Evolutionary conservation across 2,113 vertebrate genomes (phyloP).

Genomic region (Myrmecobius fasciatus): DNA sequence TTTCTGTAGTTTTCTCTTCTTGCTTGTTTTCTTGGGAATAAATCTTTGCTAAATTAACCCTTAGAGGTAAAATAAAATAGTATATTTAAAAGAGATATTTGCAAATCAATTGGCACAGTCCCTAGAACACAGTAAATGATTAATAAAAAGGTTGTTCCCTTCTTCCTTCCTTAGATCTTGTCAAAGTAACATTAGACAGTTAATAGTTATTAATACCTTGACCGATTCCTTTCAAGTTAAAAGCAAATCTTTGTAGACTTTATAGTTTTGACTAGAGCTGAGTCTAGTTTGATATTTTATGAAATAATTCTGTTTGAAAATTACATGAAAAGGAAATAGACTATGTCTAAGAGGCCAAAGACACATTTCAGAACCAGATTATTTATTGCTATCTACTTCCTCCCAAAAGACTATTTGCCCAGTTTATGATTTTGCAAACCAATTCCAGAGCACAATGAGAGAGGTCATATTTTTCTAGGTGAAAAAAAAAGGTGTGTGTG

Average conservation of each 20-base stretch:
- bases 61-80: neutral
- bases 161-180: neutral
- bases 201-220: neutral
- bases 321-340: neutral
- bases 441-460: conserved; percentile 11
- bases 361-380: neutral
- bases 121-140: neutral
- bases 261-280: neutral
- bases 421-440: conserved; percentile 35
- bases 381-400: neutral
- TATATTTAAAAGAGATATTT: neutral
- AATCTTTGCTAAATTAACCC: neutral
- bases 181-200: neutral
- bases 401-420: neutral
- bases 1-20: neutral
- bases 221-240: neutral
- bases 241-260: neutral
- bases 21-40: neutral
- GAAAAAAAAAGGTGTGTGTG: neutral
- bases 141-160: neutral
- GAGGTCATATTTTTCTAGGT: conserved; percentile 1
- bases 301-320: neutral
- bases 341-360: neutral
- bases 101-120: neutral
- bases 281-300: neutral